phyloP scores from a whole-genome alignment of 2,797 vertebrate species.

The Halcyon badia region DNA sequence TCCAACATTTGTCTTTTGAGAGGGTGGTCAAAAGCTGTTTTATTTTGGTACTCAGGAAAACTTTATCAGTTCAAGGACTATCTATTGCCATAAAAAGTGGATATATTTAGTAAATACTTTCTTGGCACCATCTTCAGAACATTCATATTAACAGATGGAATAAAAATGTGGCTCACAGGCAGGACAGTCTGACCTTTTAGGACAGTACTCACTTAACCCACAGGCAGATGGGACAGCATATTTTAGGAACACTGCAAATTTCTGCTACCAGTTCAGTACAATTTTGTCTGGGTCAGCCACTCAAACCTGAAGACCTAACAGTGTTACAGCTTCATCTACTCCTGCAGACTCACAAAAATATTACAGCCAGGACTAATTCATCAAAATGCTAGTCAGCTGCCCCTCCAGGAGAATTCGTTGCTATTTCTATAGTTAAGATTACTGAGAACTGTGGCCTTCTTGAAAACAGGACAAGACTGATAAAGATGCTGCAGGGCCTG shows the following conservation, averaged over 20 bases:
- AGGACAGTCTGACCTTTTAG: slow-evolving; percentile 47
- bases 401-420: neutral
- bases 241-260: neutral
- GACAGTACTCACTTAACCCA: neutral
- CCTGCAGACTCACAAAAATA: neutral
- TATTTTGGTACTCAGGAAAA: neutral
- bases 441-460: neutral
- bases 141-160: slow-evolving; percentile 52
- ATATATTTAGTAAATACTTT: slow-evolving; percentile 36
- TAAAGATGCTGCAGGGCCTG: neutral
- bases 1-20: neutral
- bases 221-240: neutral
- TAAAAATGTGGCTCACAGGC: neutral
- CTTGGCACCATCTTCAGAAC: slow-evolving; percentile 25
- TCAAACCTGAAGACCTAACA: neutral
- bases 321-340: neutral
- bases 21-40: neutral
- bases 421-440: neutral
- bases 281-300: neutral
- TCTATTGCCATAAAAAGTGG: neutral
- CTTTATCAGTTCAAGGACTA: neutral
- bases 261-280: neutral
- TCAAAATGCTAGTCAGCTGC: neutral
- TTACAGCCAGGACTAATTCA: neutral
- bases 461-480: neutral